Evolutionary conservation across 2,888 invertebrate genomes (phyloP), one percentile per base, ranked within the genome.

Genomic region (Euzetes globulus): DNA sequence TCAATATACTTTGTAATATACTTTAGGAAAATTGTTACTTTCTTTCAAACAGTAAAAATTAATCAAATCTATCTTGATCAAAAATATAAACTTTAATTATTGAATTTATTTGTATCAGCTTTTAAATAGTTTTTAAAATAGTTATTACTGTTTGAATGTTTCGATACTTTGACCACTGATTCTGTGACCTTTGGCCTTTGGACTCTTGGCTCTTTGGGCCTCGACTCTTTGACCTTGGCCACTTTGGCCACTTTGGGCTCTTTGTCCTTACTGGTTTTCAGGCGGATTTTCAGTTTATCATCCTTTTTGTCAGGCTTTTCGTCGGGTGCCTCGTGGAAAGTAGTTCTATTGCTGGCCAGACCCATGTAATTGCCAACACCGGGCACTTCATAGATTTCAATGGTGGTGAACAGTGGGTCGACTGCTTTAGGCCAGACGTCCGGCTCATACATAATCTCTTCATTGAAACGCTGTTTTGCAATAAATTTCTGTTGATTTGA

Each of bases 311-410:
- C 29, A 1, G 3, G 1, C n/a, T 33, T 33, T 1, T 19, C 29
- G 3, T 65, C 65, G 27, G 65, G 65, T 11, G 33, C 33, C 37
- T 33, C 37, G n/a, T 65, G 65, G n/a, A 65, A 37, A 65, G n/a
- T 37, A 2, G 37, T 37, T 1, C 65, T 29, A 65, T 65, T 65
- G 41, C 37, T 65, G 65, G 65, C 37, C 5, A 37, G 19, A 19
- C 37, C 65, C 33, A 65, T 65, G 19, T 65, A 65, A 17, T n/a
- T 37, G 41, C 29, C 29, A 65, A 17, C 37, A 19, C 65, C 65
- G 37, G 65, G 65, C 37, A 65, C 7, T 11, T 65, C 65, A 37
- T 65, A 65, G 37, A 65, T 37, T n/a, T 65, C 65, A n/a, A 65
- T 41, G 2, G 37, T 65, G 19, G 65, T 65, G 41, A 37, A 65